Conservation (phyloP, 2,888 invertebrate species). For the Coecobrya sp. region DNA sequence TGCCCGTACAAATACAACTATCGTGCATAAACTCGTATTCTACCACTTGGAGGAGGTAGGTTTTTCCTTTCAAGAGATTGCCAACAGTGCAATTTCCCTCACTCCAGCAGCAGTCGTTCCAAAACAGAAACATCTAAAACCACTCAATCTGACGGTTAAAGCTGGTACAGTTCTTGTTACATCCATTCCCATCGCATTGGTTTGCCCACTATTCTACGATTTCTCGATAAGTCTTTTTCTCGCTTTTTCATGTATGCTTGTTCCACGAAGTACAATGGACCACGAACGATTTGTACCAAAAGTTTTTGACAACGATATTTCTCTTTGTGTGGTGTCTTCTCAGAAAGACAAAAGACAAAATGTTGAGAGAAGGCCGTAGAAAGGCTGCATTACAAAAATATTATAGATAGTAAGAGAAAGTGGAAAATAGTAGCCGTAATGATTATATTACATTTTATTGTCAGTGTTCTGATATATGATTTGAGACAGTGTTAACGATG, state of each 20-base stretch:
- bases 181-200: not conserved
- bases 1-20: no score
- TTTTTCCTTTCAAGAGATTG: slow-evolving; percentile 21
- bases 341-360: not conserved
- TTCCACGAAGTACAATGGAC: slow-evolving; percentile 37
- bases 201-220: not conserved
- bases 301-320: slow-evolving; percentile 36
- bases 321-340: not conserved
- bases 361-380: not conserved
- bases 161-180: not conserved
- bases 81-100: slow-evolving; percentile 59
- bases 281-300: slow-evolving; percentile 38
- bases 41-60: not conserved
- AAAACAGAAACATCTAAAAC: slow-evolving; percentile 23
- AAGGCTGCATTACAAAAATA: not conserved
- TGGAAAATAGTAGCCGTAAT: not conserved
- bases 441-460: slow-evolving; percentile 5
- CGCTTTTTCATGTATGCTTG: not conserved
- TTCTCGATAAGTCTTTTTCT: slow-evolving; percentile 19
- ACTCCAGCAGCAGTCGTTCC: slow-evolving; percentile 46
- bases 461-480: not conserved
- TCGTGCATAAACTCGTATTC: not conserved
- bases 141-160: slow-evolving; percentile 8
- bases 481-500: not conserved
- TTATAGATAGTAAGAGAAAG: not conserved